A percentile compares a stretch with the other conserved stretches of the same genome.
Conservation (phyloP, 2,797 vertebrate genomes). For the Tamandua tetradactyla region DNA sequence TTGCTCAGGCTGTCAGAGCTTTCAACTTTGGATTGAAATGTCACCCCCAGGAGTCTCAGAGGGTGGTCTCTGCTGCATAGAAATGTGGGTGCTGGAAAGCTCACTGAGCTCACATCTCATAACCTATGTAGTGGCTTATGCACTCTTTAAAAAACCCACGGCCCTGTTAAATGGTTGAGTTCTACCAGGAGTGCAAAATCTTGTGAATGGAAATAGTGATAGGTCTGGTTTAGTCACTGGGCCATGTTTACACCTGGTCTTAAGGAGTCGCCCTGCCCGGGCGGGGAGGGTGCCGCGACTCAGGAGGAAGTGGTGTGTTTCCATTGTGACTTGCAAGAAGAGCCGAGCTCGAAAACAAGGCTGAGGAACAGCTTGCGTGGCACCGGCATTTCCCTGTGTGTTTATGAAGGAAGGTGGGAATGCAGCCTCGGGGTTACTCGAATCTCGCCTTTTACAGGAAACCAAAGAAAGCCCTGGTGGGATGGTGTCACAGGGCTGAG, state of each 20-base stretch:
- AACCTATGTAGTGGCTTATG: neutral
- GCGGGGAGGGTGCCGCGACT: conserved; percentile 75
- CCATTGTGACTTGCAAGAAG: conserved; percentile 83
- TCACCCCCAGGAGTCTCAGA: no score
- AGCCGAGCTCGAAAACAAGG: conserved; percentile 83
- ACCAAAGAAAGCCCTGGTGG: conserved; percentile 68
- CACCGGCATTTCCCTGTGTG: conserved; percentile 87
- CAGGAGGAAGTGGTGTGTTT: conserved; percentile 88
- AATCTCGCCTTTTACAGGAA: conserved; percentile 85
- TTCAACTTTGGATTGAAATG: no score
- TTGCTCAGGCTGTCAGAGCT: neutral
- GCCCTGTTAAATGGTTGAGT: conserved; percentile 61
- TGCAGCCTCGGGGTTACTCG: conserved; percentile 80
- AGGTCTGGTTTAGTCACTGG: conserved; percentile 39
- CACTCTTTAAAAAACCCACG: neutral
- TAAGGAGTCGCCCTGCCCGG: conserved; percentile 32
- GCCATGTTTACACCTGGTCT: conserved; percentile 69
- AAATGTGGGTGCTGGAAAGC: neutral
- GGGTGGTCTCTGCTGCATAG: neutral
- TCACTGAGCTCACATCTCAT: neutral
- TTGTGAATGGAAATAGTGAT: conserved; percentile 82
- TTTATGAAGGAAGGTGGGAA: conserved; percentile 85
- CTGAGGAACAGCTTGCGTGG: conserved; percentile 83
- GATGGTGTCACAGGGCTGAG: neutral
- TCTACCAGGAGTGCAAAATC: conserved; percentile 49